These are phyloP conservation scores for Campodea augens DNA, from an alignment of 1,140 invertebrate genomes.

Conservation along the genomic window DNA sequence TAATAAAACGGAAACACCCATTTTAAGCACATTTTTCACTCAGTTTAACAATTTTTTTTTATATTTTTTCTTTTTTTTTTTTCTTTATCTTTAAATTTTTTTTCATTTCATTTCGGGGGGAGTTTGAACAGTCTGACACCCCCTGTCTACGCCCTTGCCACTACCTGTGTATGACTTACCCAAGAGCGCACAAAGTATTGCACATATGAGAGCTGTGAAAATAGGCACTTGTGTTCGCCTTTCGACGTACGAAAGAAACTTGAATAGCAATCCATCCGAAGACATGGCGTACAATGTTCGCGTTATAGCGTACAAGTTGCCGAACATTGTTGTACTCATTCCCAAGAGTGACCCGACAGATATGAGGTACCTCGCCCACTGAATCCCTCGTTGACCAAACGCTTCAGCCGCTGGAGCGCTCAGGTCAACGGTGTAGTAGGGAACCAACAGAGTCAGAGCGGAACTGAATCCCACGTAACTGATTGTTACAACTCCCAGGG, in stretches of 20 bases:
- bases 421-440: conserved; percentile 46
- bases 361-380: conserved; percentile 74
- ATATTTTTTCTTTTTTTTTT: no score
- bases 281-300: conserved; percentile 78
- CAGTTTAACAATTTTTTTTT: no score
- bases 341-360: conserved; percentile 72
- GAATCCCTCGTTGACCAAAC: conserved; percentile 34
- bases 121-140: no score
- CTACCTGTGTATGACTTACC: no score
- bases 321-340: conserved; percentile 63
- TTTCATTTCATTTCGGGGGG: no score
- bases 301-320: conserved; percentile 64
- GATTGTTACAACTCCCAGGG: conserved; percentile 55
- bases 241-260: conserved; percentile 52
- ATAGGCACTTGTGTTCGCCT: conserved; percentile 39
- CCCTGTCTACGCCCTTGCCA: no score
- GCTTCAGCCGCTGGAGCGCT: conserved; percentile 68
- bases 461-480: conserved; percentile 63
- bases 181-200: no score
- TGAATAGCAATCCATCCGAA: conserved; percentile 63
- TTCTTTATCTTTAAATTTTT: no score
- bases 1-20: no score
- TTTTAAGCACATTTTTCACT: no score
- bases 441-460: conserved; percentile 65
- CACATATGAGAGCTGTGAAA: neutral